Evolutionary conservation across 2,888 invertebrate species (phyloP).

Genomic region (Drymonia ruficornis): DNA sequence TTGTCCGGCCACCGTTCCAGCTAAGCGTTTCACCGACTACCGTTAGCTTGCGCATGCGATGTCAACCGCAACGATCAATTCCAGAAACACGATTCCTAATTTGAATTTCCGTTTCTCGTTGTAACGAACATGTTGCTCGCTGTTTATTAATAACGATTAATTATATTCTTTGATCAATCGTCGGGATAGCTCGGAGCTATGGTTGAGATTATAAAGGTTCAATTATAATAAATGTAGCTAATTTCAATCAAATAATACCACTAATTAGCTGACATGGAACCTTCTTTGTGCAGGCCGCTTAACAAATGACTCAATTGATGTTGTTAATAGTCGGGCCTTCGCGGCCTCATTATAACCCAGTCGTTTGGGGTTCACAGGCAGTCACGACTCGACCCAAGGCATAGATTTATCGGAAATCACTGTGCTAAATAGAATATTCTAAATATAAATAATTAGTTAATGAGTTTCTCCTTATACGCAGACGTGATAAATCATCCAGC

Average conservation of each 20-base stretch:
- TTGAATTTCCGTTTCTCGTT: constrained; percentile 25
- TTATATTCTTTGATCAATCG: constrained; percentile 67
- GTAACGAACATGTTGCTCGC: constrained; percentile 32
- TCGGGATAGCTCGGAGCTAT: constrained; percentile 60
- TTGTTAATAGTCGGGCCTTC: constrained; percentile 69
- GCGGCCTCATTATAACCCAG: constrained; percentile 57
- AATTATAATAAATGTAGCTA: constrained; percentile 79
- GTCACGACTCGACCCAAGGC: constrained; percentile 58
- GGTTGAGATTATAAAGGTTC: constrained; percentile 66
- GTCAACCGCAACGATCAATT: constrained; percentile 67
- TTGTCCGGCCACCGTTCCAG: constrained; percentile 58
- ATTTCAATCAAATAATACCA: constrained; percentile 82
- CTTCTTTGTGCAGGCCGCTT: constrained; percentile 74
- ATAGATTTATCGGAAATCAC: constrained; percentile 32
- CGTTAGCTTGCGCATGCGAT: constrained; percentile 67
- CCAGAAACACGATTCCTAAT: constrained; percentile 46
- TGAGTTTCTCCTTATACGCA: not conserved
- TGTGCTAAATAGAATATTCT: constrained; percentile 16
- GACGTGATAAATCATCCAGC: not conserved
- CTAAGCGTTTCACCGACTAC: constrained; percentile 61
- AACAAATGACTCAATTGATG: constrained; percentile 80
- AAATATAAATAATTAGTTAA: not conserved
- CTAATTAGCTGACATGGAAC: constrained; percentile 78
- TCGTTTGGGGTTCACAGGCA: constrained; percentile 48
- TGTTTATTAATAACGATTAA: constrained; percentile 68